phyloP scores from a whole-genome alignment of 1,140 invertebrate species.

The Scylla paramamosain region DNA sequence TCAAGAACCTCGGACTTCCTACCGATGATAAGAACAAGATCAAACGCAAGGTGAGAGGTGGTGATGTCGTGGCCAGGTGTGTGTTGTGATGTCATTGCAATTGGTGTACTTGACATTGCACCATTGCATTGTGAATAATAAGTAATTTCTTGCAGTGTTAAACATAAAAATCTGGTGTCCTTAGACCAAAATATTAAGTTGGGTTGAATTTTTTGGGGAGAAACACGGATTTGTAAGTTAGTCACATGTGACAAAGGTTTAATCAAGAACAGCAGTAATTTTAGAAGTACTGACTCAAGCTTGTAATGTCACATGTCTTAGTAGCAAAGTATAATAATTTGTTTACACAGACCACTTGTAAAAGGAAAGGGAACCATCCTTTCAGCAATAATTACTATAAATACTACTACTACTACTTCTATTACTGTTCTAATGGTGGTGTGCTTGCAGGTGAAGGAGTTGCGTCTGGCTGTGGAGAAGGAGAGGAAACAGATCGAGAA shows the following conservation, averaged over 20 bases:
- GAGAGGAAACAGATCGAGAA: constrained; percentile 69
- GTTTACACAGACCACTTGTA: no score
- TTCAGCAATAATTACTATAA: no score
- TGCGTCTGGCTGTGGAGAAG: constrained; percentile 68
- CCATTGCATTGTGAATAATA: neutral
- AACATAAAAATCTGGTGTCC: neutral
- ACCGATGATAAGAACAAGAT: constrained; percentile 90
- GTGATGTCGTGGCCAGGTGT: neutral
- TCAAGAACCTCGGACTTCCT: constrained; percentile 91
- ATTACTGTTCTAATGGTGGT: no score
- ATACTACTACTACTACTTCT: no score
- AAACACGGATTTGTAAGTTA: no score
- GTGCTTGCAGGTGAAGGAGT: constrained; percentile 55
- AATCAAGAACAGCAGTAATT: no score
- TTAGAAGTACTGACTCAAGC: no score
- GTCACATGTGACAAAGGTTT: no score
- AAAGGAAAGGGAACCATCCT: no score
- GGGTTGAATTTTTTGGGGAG: neutral
- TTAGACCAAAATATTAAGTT: neutral
- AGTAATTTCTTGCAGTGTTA: neutral
- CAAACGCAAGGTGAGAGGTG: constrained; percentile 84
- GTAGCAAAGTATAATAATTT: no score
- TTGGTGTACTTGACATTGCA: neutral
- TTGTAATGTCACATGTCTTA: no score
- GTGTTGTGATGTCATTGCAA: neutral